Evolutionary conservation across 2,888 invertebrate genomes (phyloP), one percentile per base, ranked within the genome.

Genomic region (Caenorhabditis panamensis): DNA sequence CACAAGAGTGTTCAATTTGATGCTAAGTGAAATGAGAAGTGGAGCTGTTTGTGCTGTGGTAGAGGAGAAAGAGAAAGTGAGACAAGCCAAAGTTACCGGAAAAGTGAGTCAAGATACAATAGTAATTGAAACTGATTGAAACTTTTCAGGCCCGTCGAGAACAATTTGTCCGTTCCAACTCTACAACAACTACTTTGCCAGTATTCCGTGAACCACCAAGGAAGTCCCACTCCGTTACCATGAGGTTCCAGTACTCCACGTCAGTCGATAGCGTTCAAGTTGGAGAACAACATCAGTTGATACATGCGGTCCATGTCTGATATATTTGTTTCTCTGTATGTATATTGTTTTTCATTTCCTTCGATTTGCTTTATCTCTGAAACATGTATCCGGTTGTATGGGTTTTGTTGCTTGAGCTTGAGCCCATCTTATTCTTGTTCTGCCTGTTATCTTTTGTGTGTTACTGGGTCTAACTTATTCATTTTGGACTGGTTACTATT

Each of bases 261-360:
- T 80, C 80, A 1, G 72, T 80, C 8, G 80, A 80, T n/a, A 76
- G 71, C 37, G 71, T 67, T 20, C 64, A 75, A n/a, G 9, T 47
- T 2, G 41, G 49, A 18, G 79, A 79, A 18, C 64, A 71, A 11
- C 71, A 71, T 37, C 66, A 49, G 9, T 36, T 80, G 6, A 76
- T 80, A 13, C 13, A 75, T 16, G 41, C 73, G 3, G 73, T 73
- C 16, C 62, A 67, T 67, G 4, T 24, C 22, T 13, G 37, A 18
- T 71, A 28, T 9, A 18, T 9, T 44, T 53, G 16, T 22, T 31
- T 20, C n/a, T n/a, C n/a, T n/a, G n/a, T n/a, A n/a, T n/a, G n/a
- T n/a, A 64, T 99, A 6, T 51, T 37, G 20, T 58, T 41, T 18
- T 61, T 36, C 13, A n/a, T 41, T 36, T 58, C 26, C 8, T 6